Evolutionary conservation across 1,140 invertebrate species (phyloP).

Genomic region (Triops cancriformis): DNA sequence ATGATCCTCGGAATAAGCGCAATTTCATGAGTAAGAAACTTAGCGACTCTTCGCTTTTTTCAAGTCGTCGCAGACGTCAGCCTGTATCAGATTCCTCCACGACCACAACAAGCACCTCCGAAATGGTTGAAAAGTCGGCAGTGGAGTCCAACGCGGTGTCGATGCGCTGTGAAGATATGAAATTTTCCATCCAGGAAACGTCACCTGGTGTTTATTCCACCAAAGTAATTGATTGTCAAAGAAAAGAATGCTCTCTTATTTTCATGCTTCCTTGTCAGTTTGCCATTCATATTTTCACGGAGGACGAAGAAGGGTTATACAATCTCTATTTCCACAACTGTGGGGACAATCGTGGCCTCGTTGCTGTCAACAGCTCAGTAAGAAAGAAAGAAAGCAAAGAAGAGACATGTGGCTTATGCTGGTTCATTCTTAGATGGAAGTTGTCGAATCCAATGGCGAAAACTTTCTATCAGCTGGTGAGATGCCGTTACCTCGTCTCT

Average conservation of each 20-base stretch:
- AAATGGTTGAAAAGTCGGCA: conserved; percentile 40
- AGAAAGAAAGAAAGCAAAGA: conserved; percentile 27
- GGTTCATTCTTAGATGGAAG: conserved; percentile 57
- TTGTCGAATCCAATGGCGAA: conserved; percentile 62
- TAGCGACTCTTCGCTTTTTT: conserved; percentile 43
- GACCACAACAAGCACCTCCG: conserved; percentile 38
- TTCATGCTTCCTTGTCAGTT: conserved; percentile 53
- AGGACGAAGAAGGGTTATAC: conserved; percentile 83
- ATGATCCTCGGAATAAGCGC: conserved; percentile 37
- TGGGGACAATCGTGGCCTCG: conserved; percentile 53
- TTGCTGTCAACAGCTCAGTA: conserved; percentile 56
- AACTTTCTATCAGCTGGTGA: conserved; percentile 95
- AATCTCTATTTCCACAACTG: conserved; percentile 95
- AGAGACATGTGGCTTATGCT: conserved; percentile 25
- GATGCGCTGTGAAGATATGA: conserved; percentile 19
- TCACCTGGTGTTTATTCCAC: conserved; percentile 23
- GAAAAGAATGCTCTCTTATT: not conserved
- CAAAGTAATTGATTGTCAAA: conserved; percentile 36
- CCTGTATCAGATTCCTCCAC: conserved; percentile 38
- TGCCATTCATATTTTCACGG: conserved; percentile 63
- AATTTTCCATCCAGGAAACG: conserved; percentile 20
- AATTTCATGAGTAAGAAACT: conserved; percentile 35
- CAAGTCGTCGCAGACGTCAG: conserved; percentile 20
- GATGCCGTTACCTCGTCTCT: conserved; percentile 86
- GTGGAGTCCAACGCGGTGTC: conserved; percentile 37